These are phyloP conservation scores for Sepioteuthis lessoniana DNA, from an alignment of 2,888 invertebrate genomes.

Conservation along the genomic window DNA sequence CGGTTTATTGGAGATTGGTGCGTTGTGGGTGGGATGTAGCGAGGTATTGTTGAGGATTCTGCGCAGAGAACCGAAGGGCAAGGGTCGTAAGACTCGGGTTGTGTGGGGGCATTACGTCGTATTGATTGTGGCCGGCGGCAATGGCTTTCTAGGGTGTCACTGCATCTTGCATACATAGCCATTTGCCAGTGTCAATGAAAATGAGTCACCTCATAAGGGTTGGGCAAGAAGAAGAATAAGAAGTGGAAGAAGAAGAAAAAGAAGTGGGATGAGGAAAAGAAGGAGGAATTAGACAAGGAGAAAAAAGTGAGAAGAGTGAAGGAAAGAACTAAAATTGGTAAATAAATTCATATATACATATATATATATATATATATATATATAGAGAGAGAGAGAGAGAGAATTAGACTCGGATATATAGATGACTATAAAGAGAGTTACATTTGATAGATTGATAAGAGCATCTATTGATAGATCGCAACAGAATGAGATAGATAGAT, in stretches of 20 bases:
- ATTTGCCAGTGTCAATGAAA: background rate
- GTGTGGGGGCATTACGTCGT: background rate
- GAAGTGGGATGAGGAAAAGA: background rate
- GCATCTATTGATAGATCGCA: no score
- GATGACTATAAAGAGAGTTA: no score
- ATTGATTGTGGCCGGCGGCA: conserved; percentile 2
- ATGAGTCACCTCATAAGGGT: background rate
- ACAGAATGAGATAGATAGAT: no score
- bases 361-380: no score
- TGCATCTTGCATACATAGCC: background rate
- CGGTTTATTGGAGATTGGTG: background rate
- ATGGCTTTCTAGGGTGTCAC: background rate
- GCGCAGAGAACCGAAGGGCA: background rate
- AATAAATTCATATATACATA: no score
- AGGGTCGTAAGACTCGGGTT: background rate
- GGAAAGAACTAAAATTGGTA: no score
- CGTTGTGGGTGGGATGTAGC: background rate
- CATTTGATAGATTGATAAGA: no score
- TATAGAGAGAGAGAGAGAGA: no score
- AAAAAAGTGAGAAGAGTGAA: background rate
- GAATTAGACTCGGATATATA: no score
- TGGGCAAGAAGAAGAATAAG: background rate
- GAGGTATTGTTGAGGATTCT: background rate
- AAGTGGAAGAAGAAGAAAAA: background rate
- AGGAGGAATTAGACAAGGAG: background rate